Conservation (phyloP, 1,140 invertebrate species). For the Leptopilina boulardi region DNA sequence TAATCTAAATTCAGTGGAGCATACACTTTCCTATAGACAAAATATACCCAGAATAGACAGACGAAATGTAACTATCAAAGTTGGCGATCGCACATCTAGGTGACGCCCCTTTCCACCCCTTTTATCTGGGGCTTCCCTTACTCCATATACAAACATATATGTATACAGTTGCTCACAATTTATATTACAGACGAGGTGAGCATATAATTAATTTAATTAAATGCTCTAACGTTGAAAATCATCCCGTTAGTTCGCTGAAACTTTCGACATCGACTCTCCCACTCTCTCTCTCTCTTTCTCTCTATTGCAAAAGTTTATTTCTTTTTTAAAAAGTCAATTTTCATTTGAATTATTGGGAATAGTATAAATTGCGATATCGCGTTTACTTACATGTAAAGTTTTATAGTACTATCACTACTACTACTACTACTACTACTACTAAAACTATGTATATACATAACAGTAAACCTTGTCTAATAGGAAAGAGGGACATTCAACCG, state of each 20-base stretch:
- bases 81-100: constrained; percentile 69
- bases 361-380: background rate
- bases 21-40: constrained; percentile 46
- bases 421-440: too few species aligned
- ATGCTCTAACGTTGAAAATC: constrained; percentile 72
- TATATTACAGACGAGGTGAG: constrained; percentile 72
- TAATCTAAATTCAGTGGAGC: constrained; percentile 46
- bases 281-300: constrained; percentile 15
- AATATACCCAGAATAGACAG: constrained; percentile 66
- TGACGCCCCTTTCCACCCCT: constrained; percentile 52
- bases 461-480: background rate
- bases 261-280: constrained; percentile 62
- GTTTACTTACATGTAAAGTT: constrained; percentile 20
- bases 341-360: background rate
- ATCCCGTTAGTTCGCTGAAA: constrained; percentile 74
- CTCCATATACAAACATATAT: background rate
- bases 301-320: background rate
- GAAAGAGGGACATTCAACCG: constrained; percentile 16
- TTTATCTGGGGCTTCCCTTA: constrained; percentile 17
- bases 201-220: constrained; percentile 77
- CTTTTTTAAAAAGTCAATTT: background rate
- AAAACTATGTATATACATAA: too few species aligned
- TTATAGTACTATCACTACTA: too few species aligned
- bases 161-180: constrained; percentile 68
- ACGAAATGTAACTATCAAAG: constrained; percentile 75